Percentiles rank a stretch among this genome's conserved stretches.
Evolutionary conservation across 92 coral and sea anemone genomes (phyloP).

Genomic region (Zoanthus sansibaricus): DNA sequence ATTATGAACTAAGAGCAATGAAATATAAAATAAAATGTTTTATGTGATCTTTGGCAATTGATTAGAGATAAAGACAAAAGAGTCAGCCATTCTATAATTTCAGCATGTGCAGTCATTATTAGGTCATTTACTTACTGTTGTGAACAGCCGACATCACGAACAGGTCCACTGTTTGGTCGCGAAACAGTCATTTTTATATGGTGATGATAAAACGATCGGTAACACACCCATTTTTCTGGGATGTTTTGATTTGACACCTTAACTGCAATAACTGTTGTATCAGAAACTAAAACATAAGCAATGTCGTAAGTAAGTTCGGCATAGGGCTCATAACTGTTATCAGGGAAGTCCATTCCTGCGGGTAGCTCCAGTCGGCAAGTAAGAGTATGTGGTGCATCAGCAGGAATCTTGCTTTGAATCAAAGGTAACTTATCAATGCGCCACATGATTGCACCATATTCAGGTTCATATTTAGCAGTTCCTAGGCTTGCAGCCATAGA

Average conservation of each 20-base stretch:
- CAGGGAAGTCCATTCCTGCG: constrained; percentile 87
- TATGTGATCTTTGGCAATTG: too few species aligned
- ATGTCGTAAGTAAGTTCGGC: constrained; percentile 94
- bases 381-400: constrained; percentile 94
- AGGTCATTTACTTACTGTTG: constrained; percentile 69
- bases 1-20: too few species aligned
- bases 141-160: constrained; percentile 87
- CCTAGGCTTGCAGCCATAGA: constrained; percentile 91
- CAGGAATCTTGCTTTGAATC: constrained; percentile 92
- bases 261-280: constrained; percentile 91
- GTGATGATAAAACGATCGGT: constrained; percentile 85
- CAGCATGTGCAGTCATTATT: too few species aligned
- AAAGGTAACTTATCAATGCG: constrained; percentile 86
- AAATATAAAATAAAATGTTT: too few species aligned
- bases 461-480: constrained; percentile 92
- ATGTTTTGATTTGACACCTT: constrained; percentile 94
- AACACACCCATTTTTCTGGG: constrained; percentile 92
- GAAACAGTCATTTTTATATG: constrained; percentile 85
- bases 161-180: constrained; percentile 78
- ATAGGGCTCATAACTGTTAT: constrained; percentile 76
- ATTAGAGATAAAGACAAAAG: too few species aligned
- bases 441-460: constrained; percentile 92
- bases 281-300: constrained; percentile 88
- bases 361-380: constrained; percentile 81
- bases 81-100: too few species aligned